Evolutionary conservation across 2,888 invertebrate species (phyloP).

Genomic region (Poecilus cupreus): DNA sequence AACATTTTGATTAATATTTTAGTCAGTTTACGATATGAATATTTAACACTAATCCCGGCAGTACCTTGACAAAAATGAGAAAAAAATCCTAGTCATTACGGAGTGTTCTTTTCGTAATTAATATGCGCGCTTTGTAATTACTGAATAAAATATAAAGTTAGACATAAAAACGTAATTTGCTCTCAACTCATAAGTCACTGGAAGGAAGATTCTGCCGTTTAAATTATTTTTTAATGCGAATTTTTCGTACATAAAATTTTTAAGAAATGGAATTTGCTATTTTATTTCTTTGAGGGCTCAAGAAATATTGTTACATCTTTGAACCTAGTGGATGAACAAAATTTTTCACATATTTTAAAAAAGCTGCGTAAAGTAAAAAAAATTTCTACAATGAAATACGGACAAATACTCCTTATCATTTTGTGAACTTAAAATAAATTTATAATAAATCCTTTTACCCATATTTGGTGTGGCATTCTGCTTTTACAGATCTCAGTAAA

Average conservation of each 20-base stretch:
- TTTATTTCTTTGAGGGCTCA: too few relatives aligned
- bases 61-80: conserved; percentile 45
- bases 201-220: conserved; percentile 34
- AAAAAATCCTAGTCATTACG: conserved; percentile 53
- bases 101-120: conserved; percentile 40
- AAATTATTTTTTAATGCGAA: conserved; percentile 32
- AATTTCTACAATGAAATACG: too few relatives aligned
- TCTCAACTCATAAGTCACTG: conserved; percentile 47
- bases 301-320: too few relatives aligned
- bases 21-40: conserved; percentile 48
- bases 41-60: conserved; percentile 49
- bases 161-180: conserved; percentile 53
- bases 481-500: too few relatives aligned
- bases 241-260: conserved; percentile 24
- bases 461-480: too few relatives aligned
- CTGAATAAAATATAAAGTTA: conserved; percentile 55
- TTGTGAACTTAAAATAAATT: too few relatives aligned
- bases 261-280: not conserved
- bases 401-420: too few relatives aligned
- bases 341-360: too few relatives aligned
- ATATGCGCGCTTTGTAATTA: conserved; percentile 54
- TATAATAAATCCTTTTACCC: too few relatives aligned
- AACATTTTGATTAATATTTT: conserved; percentile 48
- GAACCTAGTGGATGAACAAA: too few relatives aligned
- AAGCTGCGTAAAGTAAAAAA: too few relatives aligned